A percentile compares a stretch with the other conserved stretches of the same genome.
Evolutionary conservation across 2,797 vertebrate species (phyloP).

Genomic region (Decapterus maruadsi): DNA sequence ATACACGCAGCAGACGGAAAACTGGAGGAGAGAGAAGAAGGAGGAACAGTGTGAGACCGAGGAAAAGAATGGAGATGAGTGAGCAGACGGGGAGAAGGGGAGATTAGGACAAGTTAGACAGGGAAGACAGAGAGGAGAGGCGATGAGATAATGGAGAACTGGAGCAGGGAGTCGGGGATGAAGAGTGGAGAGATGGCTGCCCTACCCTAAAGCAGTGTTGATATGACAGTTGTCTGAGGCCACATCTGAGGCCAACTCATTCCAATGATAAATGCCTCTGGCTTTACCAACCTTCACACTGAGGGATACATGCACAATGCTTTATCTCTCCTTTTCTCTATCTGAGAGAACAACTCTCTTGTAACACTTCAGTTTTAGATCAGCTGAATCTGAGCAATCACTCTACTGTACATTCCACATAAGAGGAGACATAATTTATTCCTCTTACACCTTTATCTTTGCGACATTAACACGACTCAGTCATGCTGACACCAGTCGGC

Average conservation of each 20-base stretch:
- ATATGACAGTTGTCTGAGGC: constrained; percentile 74
- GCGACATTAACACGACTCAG: constrained; percentile 49
- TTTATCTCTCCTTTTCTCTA: constrained; percentile 22
- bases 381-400: constrained; percentile 34
- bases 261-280: constrained; percentile 76
- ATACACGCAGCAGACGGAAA: constrained; percentile 51
- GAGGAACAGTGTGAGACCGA: constrained; percentile 46
- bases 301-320: constrained; percentile 35
- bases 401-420: constrained; percentile 34
- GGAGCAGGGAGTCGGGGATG: constrained; percentile 52
- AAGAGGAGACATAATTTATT: constrained; percentile 44
- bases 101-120: constrained; percentile 66
- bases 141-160: constrained; percentile 64
- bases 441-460: constrained; percentile 55
- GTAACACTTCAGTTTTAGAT: constrained; percentile 50
- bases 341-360: constrained; percentile 30
- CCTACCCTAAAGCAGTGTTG: constrained; percentile 65
- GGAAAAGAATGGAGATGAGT: constrained; percentile 62
- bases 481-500: constrained; percentile 41
- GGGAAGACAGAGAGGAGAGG: constrained; percentile 62
- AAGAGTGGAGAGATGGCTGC: constrained; percentile 41
- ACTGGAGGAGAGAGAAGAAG: constrained; percentile 38
- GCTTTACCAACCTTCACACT: constrained; percentile 73
- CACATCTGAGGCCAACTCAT: constrained; percentile 77
- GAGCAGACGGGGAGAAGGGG: constrained; percentile 25